Conservation (phyloP, 1,140 invertebrate species). For the Drosophila prosaltans region DNA sequence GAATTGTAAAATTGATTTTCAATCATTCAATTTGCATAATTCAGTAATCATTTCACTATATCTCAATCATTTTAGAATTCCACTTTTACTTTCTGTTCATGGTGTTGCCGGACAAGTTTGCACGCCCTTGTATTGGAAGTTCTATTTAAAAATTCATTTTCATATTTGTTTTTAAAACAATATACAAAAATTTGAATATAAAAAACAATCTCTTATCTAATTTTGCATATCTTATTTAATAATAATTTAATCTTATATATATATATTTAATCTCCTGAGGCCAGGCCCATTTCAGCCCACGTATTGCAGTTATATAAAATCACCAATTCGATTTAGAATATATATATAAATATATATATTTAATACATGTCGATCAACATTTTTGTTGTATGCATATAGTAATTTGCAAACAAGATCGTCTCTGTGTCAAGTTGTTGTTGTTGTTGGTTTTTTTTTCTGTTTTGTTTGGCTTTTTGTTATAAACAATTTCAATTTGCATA, state of each 20-base stretch:
- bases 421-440: constrained; percentile 18
- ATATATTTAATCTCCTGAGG: background rate
- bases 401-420: constrained; percentile 20
- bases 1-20: too few relatives aligned
- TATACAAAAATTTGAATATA: too few relatives aligned
- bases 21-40: too few relatives aligned
- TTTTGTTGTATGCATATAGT: background rate
- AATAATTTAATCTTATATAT: too few relatives aligned
- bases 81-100: too few relatives aligned
- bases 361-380: background rate
- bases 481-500: constrained; percentile 43
- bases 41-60: too few relatives aligned
- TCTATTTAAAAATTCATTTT: too few relatives aligned
- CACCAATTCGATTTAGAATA: too few relatives aligned
- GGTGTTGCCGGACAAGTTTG: too few relatives aligned
- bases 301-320: background rate
- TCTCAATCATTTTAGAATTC: too few relatives aligned
- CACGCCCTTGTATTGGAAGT: too few relatives aligned
- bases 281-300: background rate
- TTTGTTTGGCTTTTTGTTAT: background rate
- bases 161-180: too few relatives aligned
- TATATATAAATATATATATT: background rate
- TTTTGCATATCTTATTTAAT: background rate
- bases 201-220: background rate
- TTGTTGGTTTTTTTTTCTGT: background rate